Evolutionary conservation across 2,113 vertebrate genomes (phyloP).

Genomic region (Excalfactoria chinensis): DNA sequence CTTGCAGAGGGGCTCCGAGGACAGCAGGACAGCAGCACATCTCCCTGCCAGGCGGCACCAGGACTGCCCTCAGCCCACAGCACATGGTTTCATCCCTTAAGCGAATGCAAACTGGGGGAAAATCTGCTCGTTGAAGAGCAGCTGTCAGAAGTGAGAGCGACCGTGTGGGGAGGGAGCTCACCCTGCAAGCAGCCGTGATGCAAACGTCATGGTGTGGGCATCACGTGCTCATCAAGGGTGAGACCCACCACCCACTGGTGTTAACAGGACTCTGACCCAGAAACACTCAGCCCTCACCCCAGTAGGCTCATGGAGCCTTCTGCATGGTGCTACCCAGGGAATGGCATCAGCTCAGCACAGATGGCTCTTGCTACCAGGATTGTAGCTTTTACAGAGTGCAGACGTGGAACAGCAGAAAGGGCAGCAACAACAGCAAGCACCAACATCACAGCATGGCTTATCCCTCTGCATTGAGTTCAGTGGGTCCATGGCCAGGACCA

Average conservation of each 20-base stretch:
- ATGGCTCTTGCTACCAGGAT: not conserved
- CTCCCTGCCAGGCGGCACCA: not conserved
- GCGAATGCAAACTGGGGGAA: not conserved
- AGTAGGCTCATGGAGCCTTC: not conserved
- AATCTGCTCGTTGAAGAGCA: fast-evolving
- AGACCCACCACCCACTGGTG: fast-evolving
- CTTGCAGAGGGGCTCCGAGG: not conserved
- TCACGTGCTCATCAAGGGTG: not conserved
- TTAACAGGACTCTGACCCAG: not conserved
- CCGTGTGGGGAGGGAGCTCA: not conserved
- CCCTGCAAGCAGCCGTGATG: no score
- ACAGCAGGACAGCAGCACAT: not conserved
- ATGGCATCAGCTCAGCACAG: not conserved
- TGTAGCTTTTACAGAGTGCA: not conserved
- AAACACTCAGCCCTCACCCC: not conserved
- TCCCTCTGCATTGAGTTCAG: not conserved
- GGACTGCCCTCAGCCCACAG: not conserved
- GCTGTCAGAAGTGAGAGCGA: not conserved
- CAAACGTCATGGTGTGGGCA: not conserved
- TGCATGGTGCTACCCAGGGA: not conserved
- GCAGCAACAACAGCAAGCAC: no score
- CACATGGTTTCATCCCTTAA: not conserved
- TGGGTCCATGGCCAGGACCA: fast-evolving
- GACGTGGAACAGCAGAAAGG: not conserved
- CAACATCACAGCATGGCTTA: fast-evolving